phyloP scores from a whole-genome alignment of 2,113 vertebrate species.

The Glareola pratincola region DNA sequence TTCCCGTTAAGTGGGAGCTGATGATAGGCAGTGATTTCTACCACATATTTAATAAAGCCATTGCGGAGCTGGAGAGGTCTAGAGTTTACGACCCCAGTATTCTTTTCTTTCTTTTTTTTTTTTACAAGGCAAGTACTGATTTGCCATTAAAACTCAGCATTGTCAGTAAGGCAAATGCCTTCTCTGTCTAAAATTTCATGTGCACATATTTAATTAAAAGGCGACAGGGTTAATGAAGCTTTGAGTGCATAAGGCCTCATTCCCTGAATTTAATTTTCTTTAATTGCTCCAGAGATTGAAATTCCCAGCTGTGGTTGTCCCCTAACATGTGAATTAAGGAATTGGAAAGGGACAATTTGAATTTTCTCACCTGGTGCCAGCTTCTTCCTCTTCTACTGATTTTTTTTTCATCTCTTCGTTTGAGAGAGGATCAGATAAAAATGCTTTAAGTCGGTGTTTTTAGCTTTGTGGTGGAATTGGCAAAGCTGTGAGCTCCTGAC shows the following conservation, averaged over 20 bases:
- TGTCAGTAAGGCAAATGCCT: slow-evolving; percentile 2
- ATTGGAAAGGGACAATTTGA: background rate
- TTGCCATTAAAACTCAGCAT: background rate
- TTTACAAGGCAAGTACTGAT: background rate
- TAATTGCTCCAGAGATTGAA: slow-evolving; percentile 68
- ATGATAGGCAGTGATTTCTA: background rate
- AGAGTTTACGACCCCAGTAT: background rate
- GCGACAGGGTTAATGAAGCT: slow-evolving; percentile 68
- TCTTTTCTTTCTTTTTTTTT: background rate
- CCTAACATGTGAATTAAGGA: slow-evolving; percentile 42
- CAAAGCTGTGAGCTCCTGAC: background rate
- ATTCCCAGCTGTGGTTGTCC: slow-evolving; percentile 42
- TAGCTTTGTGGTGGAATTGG: background rate
- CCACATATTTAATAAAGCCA: background rate
- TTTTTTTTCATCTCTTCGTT: background rate
- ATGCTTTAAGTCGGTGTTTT: background rate
- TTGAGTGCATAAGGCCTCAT: slow-evolving; percentile 65
- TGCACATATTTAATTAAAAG: slow-evolving; percentile 70
- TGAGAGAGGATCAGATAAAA: background rate
- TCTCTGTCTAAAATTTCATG: slow-evolving; percentile 23
- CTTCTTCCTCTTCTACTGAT: background rate
- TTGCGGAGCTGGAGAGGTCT: background rate
- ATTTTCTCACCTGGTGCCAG: background rate
- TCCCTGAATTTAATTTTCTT: slow-evolving; percentile 68
- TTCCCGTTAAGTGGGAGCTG: background rate